Evolutionary conservation across 2,113 vertebrate genomes (phyloP), one percentile per base, ranked within the genome.

Genomic region (Cottus gobio): DNA sequence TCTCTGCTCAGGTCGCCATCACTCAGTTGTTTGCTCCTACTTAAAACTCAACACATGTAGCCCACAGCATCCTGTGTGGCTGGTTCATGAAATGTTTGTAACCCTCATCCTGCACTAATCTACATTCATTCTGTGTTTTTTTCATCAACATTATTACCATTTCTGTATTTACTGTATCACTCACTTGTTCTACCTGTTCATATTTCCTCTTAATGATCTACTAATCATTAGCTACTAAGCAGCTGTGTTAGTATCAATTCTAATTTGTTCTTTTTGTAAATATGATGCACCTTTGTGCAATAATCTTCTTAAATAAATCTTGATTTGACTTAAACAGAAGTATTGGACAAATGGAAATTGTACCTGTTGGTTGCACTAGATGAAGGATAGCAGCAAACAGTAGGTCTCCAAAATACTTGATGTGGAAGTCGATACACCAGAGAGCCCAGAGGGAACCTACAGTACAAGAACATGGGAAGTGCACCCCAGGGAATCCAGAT

Each of bases 301-400:
- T 30, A 31, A 70, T 52, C 24, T 31, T 62, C 44, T 42, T 52
- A 13, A 79, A 79, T 79, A 66, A 80, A 80, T 54, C 62, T 57
- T 24, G 30, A 48, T 18, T 44, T 61, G 66, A 61, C 42, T 31
- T 48, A 16, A 66, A 71, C 48, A 46, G 22, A 26, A 22, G 36
- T 48, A 36, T 65, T 34, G 22, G 1, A 48, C 3, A 15, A 36
- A 24, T 63, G 16, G 12, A 79, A 22, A 54, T 52, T 39, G 16
- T n/a, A 42, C 44, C 12, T 61, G 12, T 62, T 34, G 28, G 37
- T 60, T 20, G 28, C 18, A 34, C 12, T 30, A 42, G 18, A 71
- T 7, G 10, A 71, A 71, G 9, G 34, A 61, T 28, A 26, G 58
- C 16, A 60, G 28, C 8, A 60, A 30, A 58, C 12, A 11, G 4